Evolutionary conservation across 2,888 invertebrate genomes (phyloP).

Genomic region (Holacanthella duospinosa): DNA sequence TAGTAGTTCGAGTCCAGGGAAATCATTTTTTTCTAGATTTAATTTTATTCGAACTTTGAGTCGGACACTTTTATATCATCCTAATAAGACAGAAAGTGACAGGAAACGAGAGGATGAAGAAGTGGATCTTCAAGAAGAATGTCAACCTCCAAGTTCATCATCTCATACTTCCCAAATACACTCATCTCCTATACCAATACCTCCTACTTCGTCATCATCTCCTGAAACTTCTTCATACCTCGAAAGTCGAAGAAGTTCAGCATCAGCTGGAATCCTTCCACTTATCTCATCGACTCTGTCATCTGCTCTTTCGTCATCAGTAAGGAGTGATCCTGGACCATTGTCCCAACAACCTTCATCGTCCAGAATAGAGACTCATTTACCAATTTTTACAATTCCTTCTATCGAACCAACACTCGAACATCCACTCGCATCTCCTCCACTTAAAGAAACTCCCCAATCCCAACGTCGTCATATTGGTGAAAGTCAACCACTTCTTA

Average conservation of each 20-base stretch:
- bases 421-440: conserved; percentile 1
- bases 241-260: not conserved
- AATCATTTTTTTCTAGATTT: conserved; percentile 34
- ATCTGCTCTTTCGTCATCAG: conserved; percentile 21
- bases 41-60: conserved; percentile 33
- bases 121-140: not conserved
- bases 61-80: conserved; percentile 9
- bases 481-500: conserved; percentile 35
- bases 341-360: conserved; percentile 10
- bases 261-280: conserved; percentile 8
- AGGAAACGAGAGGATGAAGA: not conserved
- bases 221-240: not conserved
- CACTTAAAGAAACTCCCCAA: not conserved
- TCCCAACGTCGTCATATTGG: conserved; percentile 10
- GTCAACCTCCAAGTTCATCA: not conserved
- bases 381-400: conserved; percentile 15
- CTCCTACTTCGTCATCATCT: not conserved
- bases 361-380: conserved; percentile 1
- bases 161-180: too few species aligned
- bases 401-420: conserved; percentile 7
- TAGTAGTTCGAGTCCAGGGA: conserved; percentile 12
- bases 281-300: conserved; percentile 19
- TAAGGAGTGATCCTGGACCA: conserved; percentile 20
- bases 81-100: not conserved
- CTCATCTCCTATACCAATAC: too few species aligned